Percentiles rank a stretch among this genome's conserved stretches.
Evolutionary conservation across 2,113 vertebrate species (phyloP).

Genomic region (Zosterops japonicus): DNA sequence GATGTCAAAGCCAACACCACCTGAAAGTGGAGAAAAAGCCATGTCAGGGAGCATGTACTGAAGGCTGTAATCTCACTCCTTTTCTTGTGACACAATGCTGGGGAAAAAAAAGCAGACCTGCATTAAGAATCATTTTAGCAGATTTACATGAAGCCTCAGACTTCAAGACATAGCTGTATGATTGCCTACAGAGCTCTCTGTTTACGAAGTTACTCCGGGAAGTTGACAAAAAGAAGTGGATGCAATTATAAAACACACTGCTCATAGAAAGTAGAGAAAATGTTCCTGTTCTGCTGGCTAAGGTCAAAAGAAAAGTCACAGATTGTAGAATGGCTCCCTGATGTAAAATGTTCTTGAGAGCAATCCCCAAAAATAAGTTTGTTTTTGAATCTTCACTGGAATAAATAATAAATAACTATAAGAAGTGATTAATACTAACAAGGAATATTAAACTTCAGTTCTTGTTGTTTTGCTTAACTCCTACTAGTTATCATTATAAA

Average conservation of each 20-base stretch:
- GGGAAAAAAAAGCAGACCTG: neutral
- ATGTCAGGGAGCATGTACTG: neutral
- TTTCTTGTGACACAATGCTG: neutral
- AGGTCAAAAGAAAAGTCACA: neutral
- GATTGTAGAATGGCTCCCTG: neutral
- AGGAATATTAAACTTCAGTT: neutral
- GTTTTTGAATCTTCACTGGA: neutral
- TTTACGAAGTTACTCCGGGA: neutral
- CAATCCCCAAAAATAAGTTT: neutral
- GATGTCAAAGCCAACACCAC: constrained; percentile 97
- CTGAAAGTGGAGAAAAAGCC: constrained; percentile 58
- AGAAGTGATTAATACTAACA: neutral
- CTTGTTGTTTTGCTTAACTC: neutral
- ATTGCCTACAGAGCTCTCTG: neutral
- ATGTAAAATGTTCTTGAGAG: neutral
- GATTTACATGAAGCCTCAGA: neutral
- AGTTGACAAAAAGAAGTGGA: neutral
- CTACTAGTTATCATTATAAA: neutral
- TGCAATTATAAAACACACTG: neutral
- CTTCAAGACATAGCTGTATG: neutral
- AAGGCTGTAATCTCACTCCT: neutral
- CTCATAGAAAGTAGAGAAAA: neutral
- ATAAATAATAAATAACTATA: neutral
- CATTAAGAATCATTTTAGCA: neutral
- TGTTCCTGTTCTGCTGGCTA: neutral